Percentiles rank a stretch among this genome's conserved stretches.
Conservation (phyloP, 2,113 vertebrate species). For the Callaeas wilsoni region DNA sequence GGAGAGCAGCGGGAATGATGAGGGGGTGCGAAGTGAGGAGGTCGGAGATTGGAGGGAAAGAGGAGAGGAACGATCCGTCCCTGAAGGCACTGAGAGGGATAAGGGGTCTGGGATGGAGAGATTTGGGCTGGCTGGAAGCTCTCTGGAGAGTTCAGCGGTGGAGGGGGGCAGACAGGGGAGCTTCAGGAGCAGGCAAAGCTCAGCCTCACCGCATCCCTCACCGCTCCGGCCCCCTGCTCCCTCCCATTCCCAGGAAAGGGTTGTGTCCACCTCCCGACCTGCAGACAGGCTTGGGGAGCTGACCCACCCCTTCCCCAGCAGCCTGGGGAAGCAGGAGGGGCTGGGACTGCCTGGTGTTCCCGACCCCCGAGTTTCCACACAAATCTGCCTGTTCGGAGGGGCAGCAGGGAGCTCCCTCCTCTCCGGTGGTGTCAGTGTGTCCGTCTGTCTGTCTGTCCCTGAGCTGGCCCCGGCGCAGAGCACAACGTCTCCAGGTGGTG, state of each 20-base stretch:
- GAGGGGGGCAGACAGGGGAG: accelerated
- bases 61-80: not conserved
- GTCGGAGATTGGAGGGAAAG: accelerated
- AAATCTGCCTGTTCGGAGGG: not conserved
- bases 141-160: accelerated
- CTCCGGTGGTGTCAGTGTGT: no score
- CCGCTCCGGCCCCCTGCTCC: accelerated
- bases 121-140: not conserved
- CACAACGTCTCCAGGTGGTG: accelerated
- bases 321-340: not conserved
- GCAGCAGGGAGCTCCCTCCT: not conserved
- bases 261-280: not conserved
- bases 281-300: accelerated
- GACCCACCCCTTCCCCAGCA: accelerated
- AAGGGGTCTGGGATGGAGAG: not conserved
- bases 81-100: not conserved
- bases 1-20: not conserved
- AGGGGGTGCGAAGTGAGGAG: not conserved
- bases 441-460: not conserved
- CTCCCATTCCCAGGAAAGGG: not conserved
- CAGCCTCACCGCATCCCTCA: not conserved
- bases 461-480: not conserved
- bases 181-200: not conserved
- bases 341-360: accelerated
- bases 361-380: accelerated